Evolutionary conservation across 2,888 invertebrate genomes (phyloP).

Genomic region (Cheilosia grossa): DNA sequence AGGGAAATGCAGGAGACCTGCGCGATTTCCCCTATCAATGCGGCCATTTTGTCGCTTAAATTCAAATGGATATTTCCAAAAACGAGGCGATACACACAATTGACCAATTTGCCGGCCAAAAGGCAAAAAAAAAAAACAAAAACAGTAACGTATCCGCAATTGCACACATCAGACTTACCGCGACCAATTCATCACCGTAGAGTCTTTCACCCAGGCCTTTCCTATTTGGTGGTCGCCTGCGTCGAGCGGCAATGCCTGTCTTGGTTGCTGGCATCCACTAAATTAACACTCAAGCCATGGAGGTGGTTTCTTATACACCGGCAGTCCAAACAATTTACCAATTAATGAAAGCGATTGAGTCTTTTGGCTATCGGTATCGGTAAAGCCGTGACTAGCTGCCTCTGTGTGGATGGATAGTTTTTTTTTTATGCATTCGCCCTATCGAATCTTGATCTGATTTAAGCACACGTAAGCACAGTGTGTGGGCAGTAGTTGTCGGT

Average conservation of each 20-base stretch:
- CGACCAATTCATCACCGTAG: slow-evolving; percentile 49
- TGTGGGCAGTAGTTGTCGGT: slow-evolving; percentile 55
- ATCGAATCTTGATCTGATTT: slow-evolving; percentile 61
- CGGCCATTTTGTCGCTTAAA: slow-evolving; percentile 36
- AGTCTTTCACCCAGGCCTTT: slow-evolving; percentile 39
- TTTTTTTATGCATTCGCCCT: slow-evolving; percentile 27
- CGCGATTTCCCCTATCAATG: slow-evolving; percentile 2
- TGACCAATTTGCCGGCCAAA: slow-evolving; percentile 69
- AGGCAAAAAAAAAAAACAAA: not conserved
- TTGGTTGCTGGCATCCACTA: slow-evolving; percentile 52
- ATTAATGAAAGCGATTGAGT: slow-evolving; percentile 69
- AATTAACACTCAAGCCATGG: slow-evolving; percentile 64
- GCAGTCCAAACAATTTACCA: slow-evolving; percentile 58
- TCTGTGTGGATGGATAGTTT: slow-evolving; percentile 23
- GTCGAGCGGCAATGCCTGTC: slow-evolving; percentile 22
- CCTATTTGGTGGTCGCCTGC: slow-evolving; percentile 30
- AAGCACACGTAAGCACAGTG: slow-evolving; percentile 47
- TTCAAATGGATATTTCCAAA: slow-evolving; percentile 45
- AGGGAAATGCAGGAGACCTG: not conserved
- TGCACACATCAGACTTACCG: slow-evolving; percentile 9
- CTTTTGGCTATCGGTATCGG: slow-evolving; percentile 28
- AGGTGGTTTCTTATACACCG: slow-evolving; percentile 42
- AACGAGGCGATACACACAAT: slow-evolving; percentile 48
- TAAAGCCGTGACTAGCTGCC: slow-evolving; percentile 15
- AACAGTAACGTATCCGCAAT: slow-evolving; percentile 19